Evolutionary conservation across 1,140 invertebrate genomes (phyloP), one percentile per base, ranked within the genome.

Genomic region (Ectropis grisescens): DNA sequence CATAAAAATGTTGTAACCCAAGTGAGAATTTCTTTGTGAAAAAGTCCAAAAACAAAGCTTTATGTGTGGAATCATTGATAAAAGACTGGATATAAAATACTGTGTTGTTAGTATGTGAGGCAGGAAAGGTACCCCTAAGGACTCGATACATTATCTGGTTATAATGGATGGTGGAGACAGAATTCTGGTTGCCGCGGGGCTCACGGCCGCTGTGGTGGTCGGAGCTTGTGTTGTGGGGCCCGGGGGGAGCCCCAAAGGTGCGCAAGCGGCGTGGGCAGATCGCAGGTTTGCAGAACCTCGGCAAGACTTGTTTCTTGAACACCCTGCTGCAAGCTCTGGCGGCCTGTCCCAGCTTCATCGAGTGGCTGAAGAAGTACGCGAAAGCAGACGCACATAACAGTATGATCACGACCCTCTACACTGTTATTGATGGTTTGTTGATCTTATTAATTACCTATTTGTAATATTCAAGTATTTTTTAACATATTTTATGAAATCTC

Each of bases 221-320:
- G 90, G 90, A 22, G 89, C 89, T 1, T 92, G 92, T 59, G 89
- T 83, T 93, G 40, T 93, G 91, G 90, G 91, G 91, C 25, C 91
- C 91, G 2, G 80, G 71, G 41, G 85, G 85, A n/a, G 83, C 83
- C 8, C 76, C 82, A 4, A 74, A 84, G 39, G 61, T 84, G 44
- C 58, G 86, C 30, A 80, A 87, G 67, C 68, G 85, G 36, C 74
- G 86, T 67, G 91, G 91, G 13, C 87, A 90, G 58, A 86, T 94
- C 30, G 85, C 90, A 36, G 93, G 93, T 9, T 84, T 96, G 3
- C 88, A 90, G 39, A 96, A 96, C 84, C 85, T 94, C 38, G 93
- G 93, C 22, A 88, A 91, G 39, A 94, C 93, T 7, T 96, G 94
- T 64, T 95, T 95, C 69, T 74, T 96, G 5, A 95, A 95, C 81